Evolutionary conservation across 2,113 vertebrate species (phyloP).

Genomic region (Pygoscelis antarcticus): DNA sequence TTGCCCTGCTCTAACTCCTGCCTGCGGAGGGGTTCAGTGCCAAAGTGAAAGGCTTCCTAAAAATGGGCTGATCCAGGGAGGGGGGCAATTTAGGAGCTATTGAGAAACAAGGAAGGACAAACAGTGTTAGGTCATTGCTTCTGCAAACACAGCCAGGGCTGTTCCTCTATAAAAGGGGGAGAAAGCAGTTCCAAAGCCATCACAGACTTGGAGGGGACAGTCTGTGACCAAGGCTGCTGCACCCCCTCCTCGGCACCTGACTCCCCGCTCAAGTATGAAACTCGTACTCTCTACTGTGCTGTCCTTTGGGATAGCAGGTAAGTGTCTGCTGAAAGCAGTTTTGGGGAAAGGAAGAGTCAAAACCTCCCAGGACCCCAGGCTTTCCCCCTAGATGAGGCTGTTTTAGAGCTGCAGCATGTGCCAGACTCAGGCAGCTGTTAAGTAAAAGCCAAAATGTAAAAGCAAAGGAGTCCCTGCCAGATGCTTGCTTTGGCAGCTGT

Average conservation of each 20-base stretch:
- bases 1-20: neutral
- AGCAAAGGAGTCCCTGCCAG: neutral
- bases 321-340: conserved; percentile 12
- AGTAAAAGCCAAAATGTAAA: neutral
- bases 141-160: conserved; percentile 62
- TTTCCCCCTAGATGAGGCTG: neutral
- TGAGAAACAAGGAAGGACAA: conserved; percentile 74
- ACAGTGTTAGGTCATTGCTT: conserved; percentile 69
- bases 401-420: accelerated
- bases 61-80: conserved; percentile 26
- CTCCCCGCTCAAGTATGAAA: conserved; percentile 34
- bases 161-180: conserved; percentile 65
- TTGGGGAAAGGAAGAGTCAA: neutral
- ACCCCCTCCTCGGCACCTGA: neutral
- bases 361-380: neutral
- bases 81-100: conserved; percentile 40
- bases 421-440: neutral
- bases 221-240: conserved; percentile 54
- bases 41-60: conserved; percentile 58
- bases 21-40: conserved; percentile 17
- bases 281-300: neutral
- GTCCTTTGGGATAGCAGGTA: conserved; percentile 61
- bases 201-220: conserved; percentile 47
- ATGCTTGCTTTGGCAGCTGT: neutral
- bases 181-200: conserved; percentile 27